These are phyloP conservation scores for Chelonus formosanus DNA, from an alignment of 2,888 invertebrate species.

Conservation along the genomic window DNA sequence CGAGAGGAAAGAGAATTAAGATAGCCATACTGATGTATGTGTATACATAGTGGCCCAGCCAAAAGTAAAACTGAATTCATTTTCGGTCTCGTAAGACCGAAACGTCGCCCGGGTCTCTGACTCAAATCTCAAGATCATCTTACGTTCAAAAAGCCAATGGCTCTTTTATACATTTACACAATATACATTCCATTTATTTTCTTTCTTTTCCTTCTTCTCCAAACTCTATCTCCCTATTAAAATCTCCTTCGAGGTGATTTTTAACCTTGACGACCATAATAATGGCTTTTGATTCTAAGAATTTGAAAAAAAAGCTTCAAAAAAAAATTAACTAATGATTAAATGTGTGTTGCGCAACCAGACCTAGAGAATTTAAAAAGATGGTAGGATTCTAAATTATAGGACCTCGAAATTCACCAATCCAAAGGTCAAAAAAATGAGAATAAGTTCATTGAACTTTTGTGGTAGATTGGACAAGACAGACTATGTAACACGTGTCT, in stretches of 20 bases:
- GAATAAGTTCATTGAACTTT: conserved; percentile 38
- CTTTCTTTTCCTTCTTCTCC: too few relatives aligned
- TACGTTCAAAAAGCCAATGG: background rate
- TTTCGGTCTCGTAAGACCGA: conserved; percentile 53
- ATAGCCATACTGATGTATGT: background rate
- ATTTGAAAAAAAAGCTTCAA: background rate
- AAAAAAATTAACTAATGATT: conserved; percentile 12
- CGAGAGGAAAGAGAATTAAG: conserved; percentile 9
- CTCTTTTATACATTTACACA: background rate
- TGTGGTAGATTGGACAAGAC: conserved; percentile 38
- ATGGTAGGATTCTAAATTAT: conserved; percentile 2
- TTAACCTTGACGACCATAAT: background rate
- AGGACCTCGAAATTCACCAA: conserved; percentile 36
- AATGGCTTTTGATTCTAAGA: too few relatives aligned
- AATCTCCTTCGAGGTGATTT: background rate
- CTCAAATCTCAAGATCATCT: background rate
- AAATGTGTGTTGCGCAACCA: conserved; percentile 13
- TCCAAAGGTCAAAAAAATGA: conserved; percentile 18
- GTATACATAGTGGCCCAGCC: conserved; percentile 35
- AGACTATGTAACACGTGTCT: conserved; percentile 33
- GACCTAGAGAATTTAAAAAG: background rate
- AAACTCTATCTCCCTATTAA: too few relatives aligned
- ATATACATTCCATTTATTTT: background rate
- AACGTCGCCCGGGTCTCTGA: background rate
- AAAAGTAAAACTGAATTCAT: conserved; percentile 64